Percentiles rank a stretch among this genome's conserved stretches.
These are phyloP conservation scores for Drosophila micromelanica DNA, from an alignment of 1,140 invertebrate species.

Conservation along the genomic window DNA sequence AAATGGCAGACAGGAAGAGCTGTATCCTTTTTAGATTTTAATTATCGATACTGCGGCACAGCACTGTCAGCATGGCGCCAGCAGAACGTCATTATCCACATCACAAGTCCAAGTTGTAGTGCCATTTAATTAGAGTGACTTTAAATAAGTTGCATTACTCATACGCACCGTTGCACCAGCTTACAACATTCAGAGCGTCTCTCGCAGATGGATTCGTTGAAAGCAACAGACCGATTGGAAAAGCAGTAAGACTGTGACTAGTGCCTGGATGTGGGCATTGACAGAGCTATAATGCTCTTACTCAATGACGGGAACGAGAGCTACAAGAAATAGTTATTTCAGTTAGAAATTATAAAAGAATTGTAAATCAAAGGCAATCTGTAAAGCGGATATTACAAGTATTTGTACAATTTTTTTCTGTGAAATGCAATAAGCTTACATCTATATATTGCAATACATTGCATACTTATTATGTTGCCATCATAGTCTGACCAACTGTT, in stretches of 20 bases:
- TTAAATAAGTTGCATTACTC: conserved; percentile 65
- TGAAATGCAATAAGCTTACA: neutral
- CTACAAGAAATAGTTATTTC: no score
- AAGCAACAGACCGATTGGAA: conserved; percentile 34
- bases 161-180: conserved; percentile 65
- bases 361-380: neutral
- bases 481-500: neutral
- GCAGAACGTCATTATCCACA: conserved; percentile 29
- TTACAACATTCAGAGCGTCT: neutral
- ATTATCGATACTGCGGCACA: conserved; percentile 71
- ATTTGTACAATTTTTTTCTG: neutral
- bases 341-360: neutral
- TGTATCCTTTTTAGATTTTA: conserved; percentile 78
- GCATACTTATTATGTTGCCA: neutral
- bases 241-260: conserved; percentile 19
- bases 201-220: conserved; percentile 29
- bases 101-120: conserved; percentile 53
- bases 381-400: neutral
- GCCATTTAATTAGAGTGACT: conserved; percentile 75
- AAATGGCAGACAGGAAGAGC: conserved; percentile 38
- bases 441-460: neutral
- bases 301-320: conserved; percentile 1
- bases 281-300: conserved; percentile 41
- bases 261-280: conserved; percentile 21
- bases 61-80: conserved; percentile 44